A percentile compares a stretch with the other conserved stretches of the same genome.
phyloP scores from a whole-genome alignment of 1,140 invertebrate species.

The Listronotus bonariensis region DNA sequence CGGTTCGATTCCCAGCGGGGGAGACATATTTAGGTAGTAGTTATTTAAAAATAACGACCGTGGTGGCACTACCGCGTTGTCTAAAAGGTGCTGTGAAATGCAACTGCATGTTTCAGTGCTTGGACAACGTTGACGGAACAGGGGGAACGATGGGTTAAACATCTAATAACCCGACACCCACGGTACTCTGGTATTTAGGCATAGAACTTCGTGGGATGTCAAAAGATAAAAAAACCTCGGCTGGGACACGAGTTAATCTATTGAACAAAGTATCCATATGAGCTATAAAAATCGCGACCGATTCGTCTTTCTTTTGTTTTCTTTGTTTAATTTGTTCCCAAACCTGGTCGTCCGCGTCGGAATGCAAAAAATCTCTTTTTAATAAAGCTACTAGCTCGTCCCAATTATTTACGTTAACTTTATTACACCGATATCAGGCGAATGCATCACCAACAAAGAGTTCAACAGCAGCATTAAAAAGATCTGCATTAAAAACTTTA shows the following conservation, averaged over 20 bases:
- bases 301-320: constrained; percentile 46
- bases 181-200: too few species aligned
- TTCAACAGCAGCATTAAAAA: constrained; percentile 41
- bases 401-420: constrained; percentile 25
- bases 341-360: constrained; percentile 46
- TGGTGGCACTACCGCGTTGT: too few species aligned
- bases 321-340: constrained; percentile 46
- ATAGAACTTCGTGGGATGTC: too few species aligned
- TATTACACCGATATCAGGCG: constrained; percentile 45
- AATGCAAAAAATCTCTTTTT: constrained; percentile 41
- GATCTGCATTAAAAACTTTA: constrained; percentile 38
- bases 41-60: too few species aligned
- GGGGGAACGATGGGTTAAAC: too few species aligned
- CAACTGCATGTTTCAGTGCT: too few species aligned
- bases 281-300: constrained; percentile 43
- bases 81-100: too few species aligned
- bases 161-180: too few species aligned
- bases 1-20: too few species aligned
- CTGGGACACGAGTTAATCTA: constrained; percentile 37
- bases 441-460: constrained; percentile 46
- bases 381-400: constrained; percentile 18
- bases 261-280: constrained; percentile 50
- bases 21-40: too few species aligned
- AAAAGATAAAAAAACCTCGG: too few species aligned
- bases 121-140: too few species aligned